Percentiles rank a stretch among this genome's conserved stretches.
These are phyloP conservation scores for Meandrina meandrites DNA, from an alignment of 92 coral and sea anemone species.

Conservation along the genomic window DNA sequence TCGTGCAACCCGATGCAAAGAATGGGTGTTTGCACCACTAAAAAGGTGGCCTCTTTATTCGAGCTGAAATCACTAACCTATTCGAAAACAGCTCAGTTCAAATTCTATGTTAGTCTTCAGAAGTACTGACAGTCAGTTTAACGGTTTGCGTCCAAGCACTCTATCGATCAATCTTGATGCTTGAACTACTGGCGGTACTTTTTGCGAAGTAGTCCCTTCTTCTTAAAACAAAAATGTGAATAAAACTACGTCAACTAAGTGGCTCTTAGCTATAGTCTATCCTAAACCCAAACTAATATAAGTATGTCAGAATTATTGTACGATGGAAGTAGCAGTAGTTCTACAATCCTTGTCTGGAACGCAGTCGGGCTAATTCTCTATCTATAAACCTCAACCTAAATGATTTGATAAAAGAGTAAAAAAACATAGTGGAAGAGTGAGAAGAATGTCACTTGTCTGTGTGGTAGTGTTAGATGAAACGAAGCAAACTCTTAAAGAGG, in stretches of 20 bases:
- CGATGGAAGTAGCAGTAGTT: neutral
- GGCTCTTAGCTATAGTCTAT: neutral
- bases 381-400: neutral
- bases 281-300: neutral
- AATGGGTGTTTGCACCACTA: neutral
- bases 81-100: constrained; percentile 15
- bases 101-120: neutral
- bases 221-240: neutral
- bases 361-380: constrained; percentile 1
- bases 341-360: neutral
- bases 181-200: neutral
- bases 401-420: neutral
- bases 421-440: constrained; percentile 8
- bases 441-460: constrained; percentile 7
- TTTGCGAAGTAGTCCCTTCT: constrained; percentile 1
- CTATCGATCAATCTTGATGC: neutral
- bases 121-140: neutral
- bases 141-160: neutral
- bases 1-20: neutral
- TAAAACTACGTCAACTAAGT: neutral
- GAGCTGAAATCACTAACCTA: constrained; percentile 24
- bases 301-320: neutral
- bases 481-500: constrained; percentile 4
- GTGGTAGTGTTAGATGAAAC: constrained; percentile 2
- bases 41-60: constrained; percentile 22